Evolutionary conservation across 2,797 vertebrate species (phyloP).

Genomic region (Phaenicophaeus curvirostris): DNA sequence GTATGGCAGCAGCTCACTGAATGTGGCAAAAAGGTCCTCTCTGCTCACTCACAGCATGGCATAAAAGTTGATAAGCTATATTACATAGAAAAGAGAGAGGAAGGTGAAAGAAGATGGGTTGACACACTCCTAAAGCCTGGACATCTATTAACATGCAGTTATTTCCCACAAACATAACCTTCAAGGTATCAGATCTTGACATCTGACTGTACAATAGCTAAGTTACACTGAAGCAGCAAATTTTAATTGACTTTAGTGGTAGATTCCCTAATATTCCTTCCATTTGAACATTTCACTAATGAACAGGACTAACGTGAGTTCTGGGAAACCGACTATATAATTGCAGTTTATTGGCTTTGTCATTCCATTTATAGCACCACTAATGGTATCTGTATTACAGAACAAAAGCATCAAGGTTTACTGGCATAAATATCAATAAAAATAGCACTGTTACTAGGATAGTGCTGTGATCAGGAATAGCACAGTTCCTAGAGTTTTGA

Average conservation of each 20-base stretch:
- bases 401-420: not conserved
- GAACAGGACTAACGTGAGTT: not conserved
- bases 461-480: not conserved
- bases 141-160: not conserved
- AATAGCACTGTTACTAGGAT: not conserved
- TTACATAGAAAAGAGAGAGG: not conserved
- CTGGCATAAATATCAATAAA: slow-evolving; percentile 19
- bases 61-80: not conserved
- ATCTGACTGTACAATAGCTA: not conserved
- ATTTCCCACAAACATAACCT: not conserved
- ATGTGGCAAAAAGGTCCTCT: not conserved
- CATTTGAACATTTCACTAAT: not conserved
- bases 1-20: not conserved
- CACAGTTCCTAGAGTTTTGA: not conserved
- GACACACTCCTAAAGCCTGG: not conserved
- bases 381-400: not conserved
- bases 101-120: not conserved
- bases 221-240: not conserved
- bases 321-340: not conserved
- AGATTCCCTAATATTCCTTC: not conserved
- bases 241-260: not conserved
- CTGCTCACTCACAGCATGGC: not conserved
- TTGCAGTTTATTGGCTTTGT: not conserved
- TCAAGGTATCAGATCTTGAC: not conserved
- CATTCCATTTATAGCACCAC: not conserved